A percentile compares a stretch with the other conserved stretches of the same genome.
Conservation (phyloP, 2,888 invertebrate genomes). For the Chesias legatella region DNA sequence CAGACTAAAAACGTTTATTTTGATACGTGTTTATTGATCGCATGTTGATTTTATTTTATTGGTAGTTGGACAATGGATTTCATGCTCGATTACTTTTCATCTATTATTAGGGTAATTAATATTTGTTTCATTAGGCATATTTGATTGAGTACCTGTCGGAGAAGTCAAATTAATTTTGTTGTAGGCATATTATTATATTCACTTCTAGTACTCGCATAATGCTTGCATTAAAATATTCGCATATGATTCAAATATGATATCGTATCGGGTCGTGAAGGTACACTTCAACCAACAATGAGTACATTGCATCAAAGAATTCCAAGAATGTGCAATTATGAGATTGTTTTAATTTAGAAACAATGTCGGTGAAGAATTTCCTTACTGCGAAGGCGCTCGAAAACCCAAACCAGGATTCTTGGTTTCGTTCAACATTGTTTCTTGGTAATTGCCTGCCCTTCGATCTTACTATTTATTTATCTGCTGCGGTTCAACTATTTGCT, state of each 20-base stretch:
- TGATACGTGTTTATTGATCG: constrained; percentile 16
- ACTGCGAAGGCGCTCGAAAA: constrained; percentile 64
- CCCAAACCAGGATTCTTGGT: constrained; percentile 76
- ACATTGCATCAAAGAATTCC: constrained; percentile 76
- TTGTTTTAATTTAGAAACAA: constrained; percentile 80
- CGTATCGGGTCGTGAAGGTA: too few species aligned
- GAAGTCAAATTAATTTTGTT: too few species aligned
- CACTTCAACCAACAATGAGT: constrained; percentile 39
- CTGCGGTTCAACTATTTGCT: constrained; percentile 32
- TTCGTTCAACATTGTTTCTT: constrained; percentile 68
- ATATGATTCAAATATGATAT: too few species aligned
- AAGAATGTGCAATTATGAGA: constrained; percentile 80
- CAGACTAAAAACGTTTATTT: constrained; percentile 12
- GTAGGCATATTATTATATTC: too few species aligned
- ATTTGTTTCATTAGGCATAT: too few species aligned
- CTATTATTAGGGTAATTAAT: too few species aligned
- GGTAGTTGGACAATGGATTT: not conserved
- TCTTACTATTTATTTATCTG: constrained; percentile 52
- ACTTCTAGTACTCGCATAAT: too few species aligned
- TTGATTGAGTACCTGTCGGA: too few species aligned
- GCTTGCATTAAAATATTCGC: too few species aligned
- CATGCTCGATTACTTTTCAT: too few species aligned
- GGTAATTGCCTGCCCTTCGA: constrained; percentile 61
- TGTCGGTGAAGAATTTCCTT: constrained; percentile 75
- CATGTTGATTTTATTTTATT: constrained; percentile 16